Evolutionary conservation across 2,113 vertebrate genomes (phyloP).

Genomic region (Myotis brandtii): DNA sequence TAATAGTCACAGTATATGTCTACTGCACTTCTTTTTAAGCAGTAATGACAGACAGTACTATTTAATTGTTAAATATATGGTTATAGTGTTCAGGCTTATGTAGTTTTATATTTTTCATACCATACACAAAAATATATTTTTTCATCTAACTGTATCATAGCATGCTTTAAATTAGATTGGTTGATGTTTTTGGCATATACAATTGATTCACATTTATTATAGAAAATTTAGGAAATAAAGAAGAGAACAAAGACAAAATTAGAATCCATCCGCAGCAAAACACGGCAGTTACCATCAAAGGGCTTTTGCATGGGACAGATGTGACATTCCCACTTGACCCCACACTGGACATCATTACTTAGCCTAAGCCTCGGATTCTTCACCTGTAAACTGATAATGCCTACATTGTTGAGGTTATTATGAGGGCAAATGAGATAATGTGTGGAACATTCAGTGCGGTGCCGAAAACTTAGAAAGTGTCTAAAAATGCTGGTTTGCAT

Average conservation of each 20-base stretch:
- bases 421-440: not conserved
- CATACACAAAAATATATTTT: not conserved
- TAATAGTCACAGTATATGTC: not conserved
- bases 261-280: not conserved
- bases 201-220: not conserved
- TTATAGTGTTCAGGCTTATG: not conserved
- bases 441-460: not conserved
- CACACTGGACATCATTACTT: not conserved
- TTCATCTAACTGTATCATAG: not conserved
- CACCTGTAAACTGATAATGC: not conserved
- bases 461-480: not conserved
- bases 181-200: not conserved
- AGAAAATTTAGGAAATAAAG: constrained; percentile 30
- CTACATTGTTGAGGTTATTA: not conserved
- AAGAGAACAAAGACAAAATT: not conserved
- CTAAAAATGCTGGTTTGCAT: not conserved
- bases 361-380: not conserved
- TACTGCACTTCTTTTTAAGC: not conserved
- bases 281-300: not conserved
- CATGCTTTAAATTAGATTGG: not conserved
- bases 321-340: not conserved
- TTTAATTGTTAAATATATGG: not conserved
- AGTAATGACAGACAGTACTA: constrained; percentile 21
- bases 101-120: constrained; percentile 14
- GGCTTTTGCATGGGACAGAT: not conserved